A percentile compares a stretch with the other conserved stretches of the same genome.
Evolutionary conservation across 2,113 vertebrate species (phyloP).

Genomic region (Astur gentilis): DNA sequence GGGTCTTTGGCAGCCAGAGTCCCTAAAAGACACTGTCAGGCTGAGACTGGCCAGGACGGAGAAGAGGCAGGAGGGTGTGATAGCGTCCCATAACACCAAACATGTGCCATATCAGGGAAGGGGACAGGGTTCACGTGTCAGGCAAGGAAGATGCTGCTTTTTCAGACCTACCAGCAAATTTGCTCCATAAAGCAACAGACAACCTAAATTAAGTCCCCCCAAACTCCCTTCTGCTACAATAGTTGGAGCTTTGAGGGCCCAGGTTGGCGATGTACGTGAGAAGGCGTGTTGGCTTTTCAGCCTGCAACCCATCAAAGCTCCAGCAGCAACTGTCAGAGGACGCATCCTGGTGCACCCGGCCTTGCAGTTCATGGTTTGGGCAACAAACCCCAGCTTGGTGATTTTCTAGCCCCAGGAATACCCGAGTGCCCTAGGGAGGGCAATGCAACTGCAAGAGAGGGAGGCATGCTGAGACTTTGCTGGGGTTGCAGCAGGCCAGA

Average conservation of each 20-base stretch:
- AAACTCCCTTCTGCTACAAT: not conserved
- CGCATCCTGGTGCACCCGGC: not conserved
- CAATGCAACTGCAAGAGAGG: not conserved
- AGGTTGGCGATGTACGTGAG: fast-evolving
- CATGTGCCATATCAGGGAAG: not conserved
- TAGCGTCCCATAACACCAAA: not conserved
- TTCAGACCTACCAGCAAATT: not conserved
- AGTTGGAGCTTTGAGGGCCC: not conserved
- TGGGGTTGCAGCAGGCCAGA: not conserved
- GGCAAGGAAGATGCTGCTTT: not conserved
- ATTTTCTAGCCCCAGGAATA: not conserved
- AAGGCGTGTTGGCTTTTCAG: not conserved
- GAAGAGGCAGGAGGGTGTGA: not conserved
- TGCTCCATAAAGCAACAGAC: not conserved
- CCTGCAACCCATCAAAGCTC: not conserved
- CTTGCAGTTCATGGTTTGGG: not conserved
- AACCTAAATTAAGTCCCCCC: not conserved
- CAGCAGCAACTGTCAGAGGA: not conserved
- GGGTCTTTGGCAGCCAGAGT: not conserved
- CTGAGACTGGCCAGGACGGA: not conserved
- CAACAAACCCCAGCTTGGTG: not conserved
- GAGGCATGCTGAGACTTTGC: not conserved
- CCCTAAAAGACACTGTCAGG: not conserved
- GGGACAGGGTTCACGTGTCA: not conserved
- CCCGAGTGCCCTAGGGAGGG: not conserved